Conservation (phyloP, 2,113 vertebrate species). For the Origma solitaria region DNA sequence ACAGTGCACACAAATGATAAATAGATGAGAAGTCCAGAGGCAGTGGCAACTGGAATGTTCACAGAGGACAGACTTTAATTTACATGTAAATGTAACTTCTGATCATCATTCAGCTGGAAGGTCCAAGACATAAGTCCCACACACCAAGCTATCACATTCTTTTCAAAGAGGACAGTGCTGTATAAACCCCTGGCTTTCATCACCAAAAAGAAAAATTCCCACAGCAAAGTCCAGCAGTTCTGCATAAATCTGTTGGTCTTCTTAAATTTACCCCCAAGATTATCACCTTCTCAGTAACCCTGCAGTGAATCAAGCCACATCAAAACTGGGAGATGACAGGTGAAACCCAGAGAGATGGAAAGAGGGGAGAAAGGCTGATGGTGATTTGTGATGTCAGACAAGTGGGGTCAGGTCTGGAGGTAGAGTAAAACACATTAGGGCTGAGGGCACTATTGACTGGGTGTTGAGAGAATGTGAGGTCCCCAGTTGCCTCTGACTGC, state of each 20-base stretch:
- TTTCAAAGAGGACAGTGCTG: not conserved
- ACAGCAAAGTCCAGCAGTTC: not conserved
- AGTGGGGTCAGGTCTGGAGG: not conserved
- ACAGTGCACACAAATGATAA: conserved; percentile 73
- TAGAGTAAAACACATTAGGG: not conserved
- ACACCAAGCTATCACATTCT: not conserved
- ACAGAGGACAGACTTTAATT: conserved; percentile 67
- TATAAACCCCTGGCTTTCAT: not conserved
- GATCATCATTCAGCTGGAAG: conserved; percentile 52
- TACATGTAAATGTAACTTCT: conserved; percentile 73
- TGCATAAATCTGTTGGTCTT: not conserved
- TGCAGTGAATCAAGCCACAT: not conserved
- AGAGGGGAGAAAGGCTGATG: not conserved
- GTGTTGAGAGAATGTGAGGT: not conserved
- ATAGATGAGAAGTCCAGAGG: conserved; percentile 50
- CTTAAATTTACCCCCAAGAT: not conserved
- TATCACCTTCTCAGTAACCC: not conserved
- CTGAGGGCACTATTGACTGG: not conserved
- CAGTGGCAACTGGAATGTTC: conserved; percentile 53
- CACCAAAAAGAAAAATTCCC: not conserved
- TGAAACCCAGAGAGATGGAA: not conserved
- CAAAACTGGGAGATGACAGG: not conserved
- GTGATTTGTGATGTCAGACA: not conserved
- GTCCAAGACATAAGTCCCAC: not conserved
- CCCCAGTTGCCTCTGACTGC: not conserved